Evolutionary conservation across 2,113 vertebrate genomes (phyloP).

Genomic region (Asarcornis scutulata): DNA sequence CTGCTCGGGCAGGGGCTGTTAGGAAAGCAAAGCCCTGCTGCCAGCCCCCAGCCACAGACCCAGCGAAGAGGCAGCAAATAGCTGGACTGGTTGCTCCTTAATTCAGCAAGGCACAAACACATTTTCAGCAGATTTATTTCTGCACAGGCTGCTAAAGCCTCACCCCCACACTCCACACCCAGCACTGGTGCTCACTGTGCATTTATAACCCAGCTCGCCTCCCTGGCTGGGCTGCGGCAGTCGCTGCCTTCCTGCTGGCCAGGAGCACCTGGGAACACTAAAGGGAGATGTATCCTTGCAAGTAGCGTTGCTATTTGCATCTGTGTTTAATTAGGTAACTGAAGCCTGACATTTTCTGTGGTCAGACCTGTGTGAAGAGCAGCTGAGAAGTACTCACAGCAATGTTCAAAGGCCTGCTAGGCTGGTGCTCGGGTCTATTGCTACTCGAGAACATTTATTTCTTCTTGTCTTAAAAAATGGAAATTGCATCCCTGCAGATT

Average conservation of each 20-base stretch:
- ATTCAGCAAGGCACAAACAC: fast-evolving
- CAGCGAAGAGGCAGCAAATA: neutral
- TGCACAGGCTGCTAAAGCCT: fast-evolving
- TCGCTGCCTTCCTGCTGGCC: neutral
- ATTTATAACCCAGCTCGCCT: neutral
- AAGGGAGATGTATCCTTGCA: neutral
- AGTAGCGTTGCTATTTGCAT: neutral
- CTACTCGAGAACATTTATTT: neutral
- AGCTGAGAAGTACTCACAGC: neutral
- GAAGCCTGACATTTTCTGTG: neutral
- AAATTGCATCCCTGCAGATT: neutral
- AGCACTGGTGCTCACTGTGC: neutral
- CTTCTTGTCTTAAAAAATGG: neutral
- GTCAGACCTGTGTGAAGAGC: neutral
- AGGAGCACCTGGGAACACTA: neutral
- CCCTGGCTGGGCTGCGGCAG: neutral
- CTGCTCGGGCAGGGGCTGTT: neutral
- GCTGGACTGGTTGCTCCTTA: fast-evolving
- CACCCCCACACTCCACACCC: fast-evolving
- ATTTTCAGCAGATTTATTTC: neutral
- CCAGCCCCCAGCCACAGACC: fast-evolving
- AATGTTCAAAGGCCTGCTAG: neutral
- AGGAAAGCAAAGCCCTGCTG: fast-evolving
- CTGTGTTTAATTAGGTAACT: neutral
- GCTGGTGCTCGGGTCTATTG: neutral